Base-by-base conservation (phyloP, 2,888 invertebrate species). In the Sminthurides aquaticus region DNA sequence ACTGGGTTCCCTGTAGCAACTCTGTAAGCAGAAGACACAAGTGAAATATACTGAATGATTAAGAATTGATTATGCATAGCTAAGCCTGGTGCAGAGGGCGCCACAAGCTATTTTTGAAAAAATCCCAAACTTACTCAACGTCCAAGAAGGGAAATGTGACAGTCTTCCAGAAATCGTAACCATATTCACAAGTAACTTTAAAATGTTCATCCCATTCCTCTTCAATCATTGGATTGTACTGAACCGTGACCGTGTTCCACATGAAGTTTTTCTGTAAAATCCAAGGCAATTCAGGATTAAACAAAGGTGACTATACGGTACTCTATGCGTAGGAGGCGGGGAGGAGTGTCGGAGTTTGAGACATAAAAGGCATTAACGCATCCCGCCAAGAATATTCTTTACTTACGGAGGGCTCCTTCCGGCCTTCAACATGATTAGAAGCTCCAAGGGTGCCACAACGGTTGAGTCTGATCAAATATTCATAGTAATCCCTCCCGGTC, bases 181-280 rank as follows among this genome's bases (percentile, higher is more conserved):
- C 94, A 76, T 94, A 94, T 80, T 94, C 94, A 81, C 94, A 94
- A 54, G 93, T 94, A 60, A 94, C 93, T 81, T 94, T 93, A 79
- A 93, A 94, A 78, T 94, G 94, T 76, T 94, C 93, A 78, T 94
- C 94, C 80, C 89, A 87, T 78, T 94, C 94, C 78, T 94, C 94
- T 77, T 94, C 94, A 65, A 94, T 94, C 73, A 94, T 79, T 0
- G 92, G 85, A 80, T 93, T 94, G 80, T 94, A 94, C 78, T 94
- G 94, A 61, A 94, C 92, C 2, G 93, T 94, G 61, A 94, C 89
- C 0, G 94, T 94, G 78, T 94, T 94, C 93, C 93, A 94, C 94
- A 94, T 94, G 75, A 93, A 86, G 79, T 93, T 93, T 84, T 93
- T 90, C 90, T 90, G 81, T 56, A 62, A 63, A 28, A 34, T n/a